Percentiles rank a stretch among this genome's conserved stretches.
These are phyloP conservation scores for Pogonocichla stellata DNA, from an alignment of 2,113 vertebrate species.

Conservation along the genomic window DNA sequence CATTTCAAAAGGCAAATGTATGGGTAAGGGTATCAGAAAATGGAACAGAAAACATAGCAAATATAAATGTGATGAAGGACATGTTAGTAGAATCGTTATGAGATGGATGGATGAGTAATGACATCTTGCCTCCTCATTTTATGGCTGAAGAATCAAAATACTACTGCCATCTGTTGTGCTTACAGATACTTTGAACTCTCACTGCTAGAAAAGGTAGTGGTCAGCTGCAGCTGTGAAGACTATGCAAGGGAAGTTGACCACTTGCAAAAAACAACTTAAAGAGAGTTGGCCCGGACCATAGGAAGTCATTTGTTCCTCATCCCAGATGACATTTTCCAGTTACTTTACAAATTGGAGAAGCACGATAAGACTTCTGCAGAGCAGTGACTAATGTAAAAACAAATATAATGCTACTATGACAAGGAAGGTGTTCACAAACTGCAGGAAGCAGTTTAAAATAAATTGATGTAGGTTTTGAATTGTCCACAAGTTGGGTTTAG, in stretches of 20 bases:
- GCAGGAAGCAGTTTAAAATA: slow-evolving; percentile 64
- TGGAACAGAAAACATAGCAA: neutral
- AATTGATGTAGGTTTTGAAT: slow-evolving; percentile 58
- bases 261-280: slow-evolving; percentile 32
- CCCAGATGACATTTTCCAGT: slow-evolving; percentile 6
- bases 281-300: neutral
- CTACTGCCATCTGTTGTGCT: slow-evolving; percentile 40
- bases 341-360: slow-evolving; percentile 50
- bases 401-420: slow-evolving; percentile 58
- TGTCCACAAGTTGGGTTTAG: slow-evolving; percentile 69
- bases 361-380: slow-evolving; percentile 24
- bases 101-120: neutral
- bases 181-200: neutral
- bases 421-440: slow-evolving; percentile 53
- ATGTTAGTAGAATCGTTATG: neutral
- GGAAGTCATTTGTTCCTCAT: slow-evolving; percentile 17
- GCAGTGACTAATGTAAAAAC: slow-evolving; percentile 49
- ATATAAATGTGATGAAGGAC: slow-evolving; percentile 7
- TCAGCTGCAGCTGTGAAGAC: slow-evolving; percentile 21
- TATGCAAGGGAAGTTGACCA: neutral
- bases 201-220: neutral
- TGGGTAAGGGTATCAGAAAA: slow-evolving; percentile 10
- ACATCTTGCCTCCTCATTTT: slow-evolving; percentile 38
- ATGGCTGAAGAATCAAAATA: slow-evolving; percentile 30
- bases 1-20: neutral